Evolutionary conservation across 1,140 invertebrate species (phyloP).

Genomic region (Patella vulgata): DNA sequence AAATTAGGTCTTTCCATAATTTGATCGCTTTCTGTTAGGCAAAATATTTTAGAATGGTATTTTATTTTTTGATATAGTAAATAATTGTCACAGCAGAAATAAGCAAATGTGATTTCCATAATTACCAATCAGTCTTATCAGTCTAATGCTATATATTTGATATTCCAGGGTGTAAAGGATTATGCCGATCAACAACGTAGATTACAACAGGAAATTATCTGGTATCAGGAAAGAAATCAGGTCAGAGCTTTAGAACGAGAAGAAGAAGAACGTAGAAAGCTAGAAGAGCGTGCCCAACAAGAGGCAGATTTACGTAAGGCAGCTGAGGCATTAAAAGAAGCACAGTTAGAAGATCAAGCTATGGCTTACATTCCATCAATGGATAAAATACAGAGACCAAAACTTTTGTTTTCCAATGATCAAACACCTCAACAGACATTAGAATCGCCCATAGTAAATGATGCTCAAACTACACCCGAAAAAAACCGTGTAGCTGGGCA

Average conservation of each 20-base stretch:
- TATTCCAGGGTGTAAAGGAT: constrained; percentile 66
- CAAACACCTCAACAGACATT: constrained; percentile 37
- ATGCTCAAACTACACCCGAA: background rate
- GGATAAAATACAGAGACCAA: constrained; percentile 40
- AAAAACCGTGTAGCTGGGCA: background rate
- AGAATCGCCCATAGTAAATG: constrained; percentile 42
- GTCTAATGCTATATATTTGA: too few relatives aligned
- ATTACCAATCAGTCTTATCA: too few relatives aligned
- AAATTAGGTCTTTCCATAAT: too few relatives aligned
- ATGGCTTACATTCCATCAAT: constrained; percentile 35
- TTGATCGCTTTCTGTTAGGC: too few relatives aligned
- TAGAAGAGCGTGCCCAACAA: constrained; percentile 33
- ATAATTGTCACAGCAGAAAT: too few relatives aligned
- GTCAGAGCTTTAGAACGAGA: constrained; percentile 42
- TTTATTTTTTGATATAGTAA: too few relatives aligned
- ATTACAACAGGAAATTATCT: constrained; percentile 56
- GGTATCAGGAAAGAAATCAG: constrained; percentile 54
- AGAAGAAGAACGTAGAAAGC: constrained; percentile 39
- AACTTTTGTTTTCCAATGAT: constrained; percentile 33
- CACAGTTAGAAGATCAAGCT: constrained; percentile 1
- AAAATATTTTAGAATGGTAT: too few relatives aligned
- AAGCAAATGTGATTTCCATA: too few relatives aligned
- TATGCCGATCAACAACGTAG: constrained; percentile 65
- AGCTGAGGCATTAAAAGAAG: constrained; percentile 15
- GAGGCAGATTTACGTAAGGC: constrained; percentile 28